Percentiles rank a stretch among this genome's conserved stretches.
Evolutionary conservation across 2,888 invertebrate genomes (phyloP).

Genomic region (Saturnia pavonia): DNA sequence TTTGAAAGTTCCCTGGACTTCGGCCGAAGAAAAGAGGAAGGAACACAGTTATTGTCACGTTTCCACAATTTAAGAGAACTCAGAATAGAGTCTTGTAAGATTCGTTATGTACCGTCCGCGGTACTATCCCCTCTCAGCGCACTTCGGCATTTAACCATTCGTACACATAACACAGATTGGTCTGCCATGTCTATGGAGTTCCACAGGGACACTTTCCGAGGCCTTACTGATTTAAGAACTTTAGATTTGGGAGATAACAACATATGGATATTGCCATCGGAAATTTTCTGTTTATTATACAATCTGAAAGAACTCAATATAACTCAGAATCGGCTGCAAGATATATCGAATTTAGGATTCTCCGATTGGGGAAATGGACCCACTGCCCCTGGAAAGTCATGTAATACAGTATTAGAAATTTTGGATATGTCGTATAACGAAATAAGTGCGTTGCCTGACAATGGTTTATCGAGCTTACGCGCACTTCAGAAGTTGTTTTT

Average conservation of each 20-base stretch:
- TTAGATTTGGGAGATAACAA: slow-evolving; percentile 89
- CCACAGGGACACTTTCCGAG: slow-evolving; percentile 86
- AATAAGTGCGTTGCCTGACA: slow-evolving; percentile 86
- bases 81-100: slow-evolving; percentile 89
- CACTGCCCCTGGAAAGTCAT: slow-evolving; percentile 85
- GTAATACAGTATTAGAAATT: slow-evolving; percentile 85
- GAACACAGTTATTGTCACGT: slow-evolving; percentile 81
- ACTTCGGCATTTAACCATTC: slow-evolving; percentile 84
- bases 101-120: slow-evolving; percentile 87
- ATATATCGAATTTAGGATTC: slow-evolving; percentile 88
- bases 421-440: slow-evolving; percentile 89
- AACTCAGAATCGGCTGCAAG: slow-evolving; percentile 89
- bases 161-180: slow-evolving; percentile 91
- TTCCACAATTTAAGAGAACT: slow-evolving; percentile 86
- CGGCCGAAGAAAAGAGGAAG: slow-evolving; percentile 76
- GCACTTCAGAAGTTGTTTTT: slow-evolving; percentile 86
- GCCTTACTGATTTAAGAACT: slow-evolving; percentile 84
- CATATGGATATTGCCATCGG: slow-evolving; percentile 88
- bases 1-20: slow-evolving; percentile 87
- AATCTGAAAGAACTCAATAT: slow-evolving; percentile 87
- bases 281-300: slow-evolving; percentile 87
- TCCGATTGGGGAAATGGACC: slow-evolving; percentile 87
- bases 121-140: slow-evolving; percentile 86
- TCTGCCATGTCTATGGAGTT: slow-evolving; percentile 89
- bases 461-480: slow-evolving; percentile 86